Evolutionary conservation across 2,797 vertebrate genomes (phyloP).

Genomic region (Chaenodraco wilsoni): DNA sequence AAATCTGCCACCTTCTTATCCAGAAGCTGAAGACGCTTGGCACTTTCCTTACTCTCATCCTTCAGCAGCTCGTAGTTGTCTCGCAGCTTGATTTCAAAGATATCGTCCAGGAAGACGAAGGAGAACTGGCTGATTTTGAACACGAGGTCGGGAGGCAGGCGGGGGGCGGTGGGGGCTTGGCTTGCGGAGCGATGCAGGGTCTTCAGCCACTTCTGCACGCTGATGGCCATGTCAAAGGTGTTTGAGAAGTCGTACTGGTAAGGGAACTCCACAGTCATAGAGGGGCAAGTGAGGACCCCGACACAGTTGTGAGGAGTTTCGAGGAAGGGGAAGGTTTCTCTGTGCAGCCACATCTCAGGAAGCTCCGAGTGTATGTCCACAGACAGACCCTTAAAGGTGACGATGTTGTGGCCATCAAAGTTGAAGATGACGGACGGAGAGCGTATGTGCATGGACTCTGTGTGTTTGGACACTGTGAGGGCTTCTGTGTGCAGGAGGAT

Average conservation of each 20-base stretch:
- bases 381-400: constrained; percentile 88
- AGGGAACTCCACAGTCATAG: constrained; percentile 90
- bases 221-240: constrained; percentile 92
- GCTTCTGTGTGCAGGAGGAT: constrained; percentile 87
- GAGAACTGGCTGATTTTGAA: constrained; percentile 92
- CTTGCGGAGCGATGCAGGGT: constrained; percentile 82
- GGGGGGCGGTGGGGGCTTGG: constrained; percentile 18
- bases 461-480: constrained; percentile 83
- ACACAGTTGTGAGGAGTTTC: constrained; percentile 86
- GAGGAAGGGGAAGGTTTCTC: constrained; percentile 87
- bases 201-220: constrained; percentile 96
- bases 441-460: constrained; percentile 79
- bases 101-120: constrained; percentile 93
- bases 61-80: constrained; percentile 99
- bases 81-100: constrained; percentile 96
- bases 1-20: constrained; percentile 95
- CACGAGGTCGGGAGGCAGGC: constrained; percentile 90
- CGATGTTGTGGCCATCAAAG: constrained; percentile 94
- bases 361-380: constrained; percentile 86
- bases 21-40: constrained; percentile 93
- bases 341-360: constrained; percentile 88
- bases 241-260: constrained; percentile 97
- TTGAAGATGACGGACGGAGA: constrained; percentile 87
- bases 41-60: constrained; percentile 96
- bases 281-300: constrained; percentile 90